Evolutionary conservation across 2,888 invertebrate genomes (phyloP).

Genomic region (Callyntrura guangdongensis): DNA sequence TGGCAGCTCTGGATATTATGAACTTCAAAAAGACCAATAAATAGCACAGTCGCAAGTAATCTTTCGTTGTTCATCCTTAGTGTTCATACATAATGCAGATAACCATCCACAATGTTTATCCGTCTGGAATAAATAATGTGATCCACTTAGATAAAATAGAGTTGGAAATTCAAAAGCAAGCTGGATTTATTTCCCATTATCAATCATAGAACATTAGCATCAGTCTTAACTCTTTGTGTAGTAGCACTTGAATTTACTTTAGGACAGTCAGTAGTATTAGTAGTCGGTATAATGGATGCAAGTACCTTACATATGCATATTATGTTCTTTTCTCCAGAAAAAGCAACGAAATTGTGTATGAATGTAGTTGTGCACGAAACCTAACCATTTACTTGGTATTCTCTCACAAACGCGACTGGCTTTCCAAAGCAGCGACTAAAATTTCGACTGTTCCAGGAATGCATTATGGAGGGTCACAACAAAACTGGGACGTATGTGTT

Average conservation of each 20-base stretch:
- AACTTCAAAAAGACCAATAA: not conserved
- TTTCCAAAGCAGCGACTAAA: too few relatives aligned
- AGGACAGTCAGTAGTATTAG: not conserved
- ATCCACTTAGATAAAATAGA: not conserved
- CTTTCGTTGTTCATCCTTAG: not conserved
- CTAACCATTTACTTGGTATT: not conserved
- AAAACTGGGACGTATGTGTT: too few relatives aligned
- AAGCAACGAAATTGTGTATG: not conserved
- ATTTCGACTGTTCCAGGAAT: too few relatives aligned
- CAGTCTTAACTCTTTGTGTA: not conserved
- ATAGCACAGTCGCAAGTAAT: not conserved
- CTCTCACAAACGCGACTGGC: not conserved
- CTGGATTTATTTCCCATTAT: conserved; percentile 38
- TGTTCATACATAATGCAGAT: not conserved
- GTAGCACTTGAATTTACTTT: too few relatives aligned
- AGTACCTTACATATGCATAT: not conserved
- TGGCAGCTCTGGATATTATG: not conserved
- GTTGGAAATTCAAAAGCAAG: not conserved
- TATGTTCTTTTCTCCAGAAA: not conserved
- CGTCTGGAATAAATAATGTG: not conserved
- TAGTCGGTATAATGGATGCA: not conserved
- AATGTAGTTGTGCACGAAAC: not conserved
- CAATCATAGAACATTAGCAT: conserved; percentile 5
- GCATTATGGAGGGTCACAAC: too few relatives aligned
- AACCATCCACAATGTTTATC: not conserved